Evolutionary conservation across 2,797 vertebrate species (phyloP).

Genomic region (Hippoglossus hippoglossus): DNA sequence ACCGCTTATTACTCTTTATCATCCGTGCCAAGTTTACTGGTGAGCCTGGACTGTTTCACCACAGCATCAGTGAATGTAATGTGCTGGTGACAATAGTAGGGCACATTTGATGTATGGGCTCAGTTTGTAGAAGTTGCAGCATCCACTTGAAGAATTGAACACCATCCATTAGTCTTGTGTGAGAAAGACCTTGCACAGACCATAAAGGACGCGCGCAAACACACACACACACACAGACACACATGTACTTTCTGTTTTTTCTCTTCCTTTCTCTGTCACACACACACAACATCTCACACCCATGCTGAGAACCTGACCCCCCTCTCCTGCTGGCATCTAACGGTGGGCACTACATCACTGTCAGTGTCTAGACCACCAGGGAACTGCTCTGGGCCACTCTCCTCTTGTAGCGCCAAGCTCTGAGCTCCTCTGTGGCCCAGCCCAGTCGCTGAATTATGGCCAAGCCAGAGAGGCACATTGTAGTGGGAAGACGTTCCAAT

Average conservation of each 20-base stretch:
- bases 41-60: constrained; percentile 27
- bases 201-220: constrained; percentile 37
- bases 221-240: not conserved
- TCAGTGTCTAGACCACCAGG: constrained; percentile 87
- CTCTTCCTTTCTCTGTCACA: constrained; percentile 28
- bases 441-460: constrained; percentile 80
- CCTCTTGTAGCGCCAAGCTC: constrained; percentile 63
- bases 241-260: constrained; percentile 24
- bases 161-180: constrained; percentile 79
- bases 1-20: not conserved
- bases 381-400: constrained; percentile 81
- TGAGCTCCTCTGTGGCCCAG: constrained; percentile 62
- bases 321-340: constrained; percentile 83
- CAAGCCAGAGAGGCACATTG: constrained; percentile 59
- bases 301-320: constrained; percentile 70
- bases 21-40: constrained; percentile 3
- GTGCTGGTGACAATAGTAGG: constrained; percentile 62
- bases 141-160: constrained; percentile 77
- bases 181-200: constrained; percentile 73
- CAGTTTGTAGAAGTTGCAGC: constrained; percentile 71
- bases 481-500: constrained; percentile 70
- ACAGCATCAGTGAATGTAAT: constrained; percentile 29
- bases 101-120: constrained; percentile 72
- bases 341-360: constrained; percentile 90
- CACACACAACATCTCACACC: constrained; percentile 55